Evolutionary conservation across 2,113 vertebrate species (phyloP).

Genomic region (Butorides virescens): DNA sequence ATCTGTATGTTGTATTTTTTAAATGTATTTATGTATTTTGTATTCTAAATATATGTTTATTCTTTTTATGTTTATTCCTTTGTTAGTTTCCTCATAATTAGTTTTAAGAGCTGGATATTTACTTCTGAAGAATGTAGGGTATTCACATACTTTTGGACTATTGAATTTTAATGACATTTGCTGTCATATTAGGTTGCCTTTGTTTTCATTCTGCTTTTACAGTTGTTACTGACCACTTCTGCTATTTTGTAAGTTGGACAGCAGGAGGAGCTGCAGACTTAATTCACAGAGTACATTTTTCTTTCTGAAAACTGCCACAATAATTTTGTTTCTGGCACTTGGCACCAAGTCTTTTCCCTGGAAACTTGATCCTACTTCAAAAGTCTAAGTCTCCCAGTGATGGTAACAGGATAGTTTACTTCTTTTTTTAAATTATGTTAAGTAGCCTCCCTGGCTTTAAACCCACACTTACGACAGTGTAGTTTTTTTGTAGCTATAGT

Average conservation of each 20-base stretch:
- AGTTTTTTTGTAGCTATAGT: neutral
- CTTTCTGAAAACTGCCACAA: neutral
- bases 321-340: conserved; percentile 7
- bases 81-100: neutral
- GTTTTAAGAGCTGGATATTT: neutral
- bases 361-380: conserved; percentile 19
- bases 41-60: neutral
- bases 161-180: neutral
- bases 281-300: neutral
- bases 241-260: neutral
- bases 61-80: neutral
- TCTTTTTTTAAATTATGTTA: neutral
- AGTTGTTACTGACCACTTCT: neutral
- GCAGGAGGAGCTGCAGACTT: conserved; percentile 18
- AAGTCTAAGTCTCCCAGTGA: neutral
- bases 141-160: neutral
- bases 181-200: neutral
- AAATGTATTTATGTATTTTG: neutral
- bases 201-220: fast-evolving
- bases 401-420: neutral
- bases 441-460: neutral
- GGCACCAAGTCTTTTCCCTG: neutral
- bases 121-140: neutral
- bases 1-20: neutral
- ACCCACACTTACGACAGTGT: neutral